Base-by-base conservation (phyloP, 2,797 vertebrate species). In the Sus cebifrons region DNA sequence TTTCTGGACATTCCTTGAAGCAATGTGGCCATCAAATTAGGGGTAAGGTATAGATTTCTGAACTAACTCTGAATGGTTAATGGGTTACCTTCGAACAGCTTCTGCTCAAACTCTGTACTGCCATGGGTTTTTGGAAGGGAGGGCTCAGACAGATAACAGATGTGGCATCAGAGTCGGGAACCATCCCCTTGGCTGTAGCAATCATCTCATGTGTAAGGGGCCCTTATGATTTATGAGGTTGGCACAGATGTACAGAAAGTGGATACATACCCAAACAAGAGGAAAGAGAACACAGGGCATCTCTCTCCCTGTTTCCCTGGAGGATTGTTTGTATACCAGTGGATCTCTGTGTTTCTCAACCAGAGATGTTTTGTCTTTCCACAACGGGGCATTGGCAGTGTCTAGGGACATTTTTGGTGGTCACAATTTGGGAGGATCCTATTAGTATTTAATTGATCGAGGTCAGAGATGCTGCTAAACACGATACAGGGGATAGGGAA, bases 1-100 rank as follows among this genome's bases (percentile, higher is more conserved):
- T 98, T 83, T 99, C 99, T 89, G 99, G 99, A 95, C 96, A 99
- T 98, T 99, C 99, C 70, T 97, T 98, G 89, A 99, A 99, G 96
- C 98, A 98, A n/a, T 99, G 99, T 88, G 86, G 97, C 36, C 64
- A 95, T 86, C 96, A 91, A 91, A 98, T 98, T 75, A 98, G 88
- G 77, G 98, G 99, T 99, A 98, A 99, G 99, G 84, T 60, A 77
- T 73, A 2, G 8, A 64, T 85, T 77, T 74, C 67, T 95, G 90
- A 73, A 71, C 44, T 77, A 29, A 75, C 49, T 65, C 60, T 90
- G 15, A 77, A 54, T 70, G 87, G 58, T 13, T n/a, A n/a, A 21
- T 23, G 44, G 23, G 52, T 86, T 54, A 4, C 17, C 3, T 91
- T 93, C 67, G 6, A 86, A 67, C 0, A 70, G 17, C 6, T 83